These are phyloP conservation scores for Pristionchus japonicus DNA, from an alignment of 2,888 invertebrate genomes.

Conservation along the genomic window DNA sequence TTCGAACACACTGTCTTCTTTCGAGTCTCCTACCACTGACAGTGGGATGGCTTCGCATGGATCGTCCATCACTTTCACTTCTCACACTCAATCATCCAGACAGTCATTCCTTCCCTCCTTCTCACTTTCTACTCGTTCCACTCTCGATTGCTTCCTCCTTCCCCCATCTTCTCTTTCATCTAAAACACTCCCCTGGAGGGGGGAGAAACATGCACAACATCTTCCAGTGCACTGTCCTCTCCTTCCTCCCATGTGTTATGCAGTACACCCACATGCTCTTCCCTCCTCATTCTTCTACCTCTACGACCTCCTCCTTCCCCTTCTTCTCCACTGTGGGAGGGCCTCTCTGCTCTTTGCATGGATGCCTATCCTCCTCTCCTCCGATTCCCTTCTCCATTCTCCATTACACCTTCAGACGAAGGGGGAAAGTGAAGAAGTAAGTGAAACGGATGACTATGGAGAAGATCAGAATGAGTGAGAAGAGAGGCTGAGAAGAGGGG, in stretches of 20 bases:
- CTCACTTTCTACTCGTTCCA: constrained; percentile 3
- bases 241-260: constrained; percentile 13
- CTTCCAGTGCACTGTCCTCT: not conserved
- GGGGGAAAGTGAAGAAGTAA: not conserved
- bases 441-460: constrained; percentile 74
- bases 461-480: constrained; percentile 75
- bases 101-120: not conserved
- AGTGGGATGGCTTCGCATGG: not conserved
- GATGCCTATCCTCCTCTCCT: not conserved
- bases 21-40: too few relatives aligned
- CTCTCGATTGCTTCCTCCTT: not conserved
- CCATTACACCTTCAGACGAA: not conserved
- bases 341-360: not conserved
- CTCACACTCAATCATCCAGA: not conserved
- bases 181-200: not conserved
- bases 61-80: not conserved
- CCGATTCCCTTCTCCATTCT: not conserved
- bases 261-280: not conserved
- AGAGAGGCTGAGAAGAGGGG: not conserved
- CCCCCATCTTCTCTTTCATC: not conserved
- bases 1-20: not conserved
- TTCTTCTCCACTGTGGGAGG: constrained; percentile 1
- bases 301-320: not conserved
- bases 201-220: constrained; percentile 6
- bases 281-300: not conserved